Evolutionary conservation across 2,113 vertebrate species (phyloP), one percentile per base, ranked within the genome.

Genomic region (Serranochromis macrocephalus): DNA sequence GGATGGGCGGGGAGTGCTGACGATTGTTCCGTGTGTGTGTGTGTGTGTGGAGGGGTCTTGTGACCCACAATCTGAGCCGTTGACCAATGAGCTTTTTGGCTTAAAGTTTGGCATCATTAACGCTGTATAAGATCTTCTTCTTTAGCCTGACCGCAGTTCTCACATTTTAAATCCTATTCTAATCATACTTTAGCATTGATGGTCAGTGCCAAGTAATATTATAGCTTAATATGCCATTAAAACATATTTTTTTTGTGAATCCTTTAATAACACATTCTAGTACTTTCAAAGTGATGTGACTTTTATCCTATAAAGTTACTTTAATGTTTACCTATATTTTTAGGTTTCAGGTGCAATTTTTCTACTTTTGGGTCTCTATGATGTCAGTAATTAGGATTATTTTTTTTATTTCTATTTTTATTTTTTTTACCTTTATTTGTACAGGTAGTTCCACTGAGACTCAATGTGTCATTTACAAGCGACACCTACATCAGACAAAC

Each of bases 271-370:
- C 66, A 63, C 24, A 80, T 29, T 78, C 21, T 92, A 86, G 80
- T 31, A 83, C 84, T 58, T 80, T 82, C 13, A 42, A 73, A 88
- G 36, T 73, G 66, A 89, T 81, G 81, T 80, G 68, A 85, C 80
- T 89, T 93, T 91, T 91, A 92, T 66, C 47, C 57, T 54, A 54
- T 86, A 93, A 95, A 80, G 73, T 86, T 79, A 80, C 86, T 86
- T 91, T 53, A 82, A 85, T 78, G 31, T 87, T 36, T 73, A 61
- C 71, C 16, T 55, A 17, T 88, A 66, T 66, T 66, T 66, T 66
- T 21, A 38, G 9, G 9, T 31, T 49, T 49, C 26, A 51, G 10
- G 26, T 0, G 19, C 29, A 16, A 4, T 78, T 78, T 31, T 49
- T 75, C 9, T 33, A 33, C 42, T 33, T 31, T 49, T 51, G 16